Evolutionary conservation across 1,140 invertebrate species (phyloP).

Genomic region (Dendrolimus punctatus): DNA sequence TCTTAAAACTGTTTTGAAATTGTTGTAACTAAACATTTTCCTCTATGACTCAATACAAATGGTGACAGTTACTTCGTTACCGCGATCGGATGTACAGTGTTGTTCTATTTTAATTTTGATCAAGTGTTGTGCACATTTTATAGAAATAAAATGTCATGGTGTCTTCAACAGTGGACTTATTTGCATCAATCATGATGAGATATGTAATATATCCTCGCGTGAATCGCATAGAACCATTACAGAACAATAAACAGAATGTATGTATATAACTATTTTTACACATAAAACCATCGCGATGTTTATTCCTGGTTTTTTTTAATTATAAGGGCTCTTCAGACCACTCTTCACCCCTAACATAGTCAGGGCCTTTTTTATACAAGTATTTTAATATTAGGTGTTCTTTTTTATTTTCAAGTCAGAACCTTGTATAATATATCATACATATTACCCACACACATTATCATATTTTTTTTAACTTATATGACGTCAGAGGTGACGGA

Average conservation of each 20-base stretch:
- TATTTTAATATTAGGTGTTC: too few species aligned
- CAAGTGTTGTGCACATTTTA: constrained; percentile 1
- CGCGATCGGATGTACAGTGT: constrained; percentile 4
- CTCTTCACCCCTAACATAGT: too few species aligned
- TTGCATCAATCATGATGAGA: constrained; percentile 33
- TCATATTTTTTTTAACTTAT: too few species aligned
- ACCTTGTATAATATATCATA: too few species aligned
- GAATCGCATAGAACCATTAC: constrained; percentile 39
- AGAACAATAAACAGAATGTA: constrained; percentile 27
- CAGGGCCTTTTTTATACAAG: too few species aligned
- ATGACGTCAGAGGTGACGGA: too few species aligned
- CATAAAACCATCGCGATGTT: not conserved
- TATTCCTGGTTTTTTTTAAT: too few species aligned
- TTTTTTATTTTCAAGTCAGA: too few species aligned
- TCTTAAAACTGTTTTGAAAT: too few species aligned
- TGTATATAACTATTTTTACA: constrained; percentile 17
- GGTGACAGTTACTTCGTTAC: constrained; percentile 5
- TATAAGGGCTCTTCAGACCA: too few species aligned
- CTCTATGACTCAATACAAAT: not conserved
- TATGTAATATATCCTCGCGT: constrained; percentile 32
- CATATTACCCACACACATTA: too few species aligned
- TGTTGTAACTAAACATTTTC: too few species aligned
- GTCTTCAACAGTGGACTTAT: constrained; percentile 12
- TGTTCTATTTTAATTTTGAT: constrained; percentile 5
- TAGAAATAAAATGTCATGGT: constrained; percentile 21